A percentile compares a stretch with the other conserved stretches of the same genome.
These are phyloP conservation scores for Ophthalmotilapia sp. DNA, from an alignment of 2,113 vertebrate genomes.

Conservation along the genomic window DNA sequence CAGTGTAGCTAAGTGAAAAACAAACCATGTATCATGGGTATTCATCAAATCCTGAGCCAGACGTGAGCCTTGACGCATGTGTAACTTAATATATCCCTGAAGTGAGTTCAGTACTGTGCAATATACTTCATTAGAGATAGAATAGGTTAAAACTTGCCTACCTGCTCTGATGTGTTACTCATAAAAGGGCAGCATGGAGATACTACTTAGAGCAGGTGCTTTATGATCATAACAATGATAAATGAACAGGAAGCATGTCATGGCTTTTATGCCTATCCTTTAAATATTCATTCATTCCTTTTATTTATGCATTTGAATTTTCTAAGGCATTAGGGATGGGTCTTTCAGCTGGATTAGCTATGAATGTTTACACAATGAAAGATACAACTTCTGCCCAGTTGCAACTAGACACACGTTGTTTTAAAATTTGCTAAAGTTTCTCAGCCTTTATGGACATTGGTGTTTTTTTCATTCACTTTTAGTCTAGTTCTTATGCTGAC, in stretches of 20 bases:
- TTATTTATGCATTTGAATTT: background rate
- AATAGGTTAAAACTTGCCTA: background rate
- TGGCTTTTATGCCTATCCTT: background rate
- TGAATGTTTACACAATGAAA: background rate
- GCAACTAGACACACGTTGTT: background rate
- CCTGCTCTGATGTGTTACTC: background rate
- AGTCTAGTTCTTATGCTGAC: background rate
- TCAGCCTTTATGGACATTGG: background rate
- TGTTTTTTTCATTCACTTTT: background rate
- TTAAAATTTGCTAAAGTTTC: background rate
- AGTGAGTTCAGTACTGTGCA: background rate
- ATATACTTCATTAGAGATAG: background rate
- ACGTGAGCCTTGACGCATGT: background rate
- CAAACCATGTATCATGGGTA: slow-evolving; percentile 39
- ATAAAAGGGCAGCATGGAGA: background rate
- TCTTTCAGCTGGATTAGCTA: background rate
- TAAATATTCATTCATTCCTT: background rate
- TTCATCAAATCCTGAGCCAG: background rate
- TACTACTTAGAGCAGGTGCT: background rate
- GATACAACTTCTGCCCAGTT: background rate
- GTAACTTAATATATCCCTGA: background rate
- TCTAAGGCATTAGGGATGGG: background rate
- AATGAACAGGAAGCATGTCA: background rate
- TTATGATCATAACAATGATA: background rate
- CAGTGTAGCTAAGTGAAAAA: slow-evolving; percentile 54